Evolutionary conservation across 2,797 vertebrate species (phyloP).

Genomic region (Sylvia borin): DNA sequence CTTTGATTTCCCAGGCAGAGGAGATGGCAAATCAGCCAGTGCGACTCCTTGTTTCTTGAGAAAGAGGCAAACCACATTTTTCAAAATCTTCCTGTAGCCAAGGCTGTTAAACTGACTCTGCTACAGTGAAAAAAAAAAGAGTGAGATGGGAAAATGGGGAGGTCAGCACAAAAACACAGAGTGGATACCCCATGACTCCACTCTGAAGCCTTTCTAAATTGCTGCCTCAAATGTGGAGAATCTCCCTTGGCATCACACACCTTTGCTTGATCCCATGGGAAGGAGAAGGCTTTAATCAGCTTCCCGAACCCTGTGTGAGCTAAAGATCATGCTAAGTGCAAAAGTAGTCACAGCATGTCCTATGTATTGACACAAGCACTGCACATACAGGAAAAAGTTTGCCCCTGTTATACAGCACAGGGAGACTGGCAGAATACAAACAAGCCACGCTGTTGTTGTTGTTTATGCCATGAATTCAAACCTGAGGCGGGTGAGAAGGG

Average conservation of each 20-base stretch:
- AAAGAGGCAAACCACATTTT: slow-evolving; percentile 52
- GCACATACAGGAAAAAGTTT: background rate
- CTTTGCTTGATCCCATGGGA: background rate
- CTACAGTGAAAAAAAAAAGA: background rate
- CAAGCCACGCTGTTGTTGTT: rapidly evolving
- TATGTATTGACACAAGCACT: background rate
- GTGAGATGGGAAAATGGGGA: background rate
- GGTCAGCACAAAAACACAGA: background rate
- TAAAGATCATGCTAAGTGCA: background rate
- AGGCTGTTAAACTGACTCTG: background rate
- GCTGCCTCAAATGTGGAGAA: background rate
- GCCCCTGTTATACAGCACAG: background rate
- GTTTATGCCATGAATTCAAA: background rate
- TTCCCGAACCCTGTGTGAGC: background rate
- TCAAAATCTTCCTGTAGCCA: slow-evolving; percentile 17
- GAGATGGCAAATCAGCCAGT: slow-evolving; percentile 16
- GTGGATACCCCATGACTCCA: background rate
- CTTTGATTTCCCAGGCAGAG: slow-evolving; percentile 55
- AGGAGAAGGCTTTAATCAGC: background rate
- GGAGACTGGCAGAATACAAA: background rate
- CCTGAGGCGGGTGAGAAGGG: background rate
- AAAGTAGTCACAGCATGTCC: background rate
- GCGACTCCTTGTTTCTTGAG: slow-evolving; percentile 1
- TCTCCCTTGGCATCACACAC: background rate
- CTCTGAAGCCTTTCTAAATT: background rate